A percentile compares a stretch with the other conserved stretches of the same genome.
Evolutionary conservation across 2,797 vertebrate genomes (phyloP).

Genomic region (Schizopygopsis malacanthus): DNA sequence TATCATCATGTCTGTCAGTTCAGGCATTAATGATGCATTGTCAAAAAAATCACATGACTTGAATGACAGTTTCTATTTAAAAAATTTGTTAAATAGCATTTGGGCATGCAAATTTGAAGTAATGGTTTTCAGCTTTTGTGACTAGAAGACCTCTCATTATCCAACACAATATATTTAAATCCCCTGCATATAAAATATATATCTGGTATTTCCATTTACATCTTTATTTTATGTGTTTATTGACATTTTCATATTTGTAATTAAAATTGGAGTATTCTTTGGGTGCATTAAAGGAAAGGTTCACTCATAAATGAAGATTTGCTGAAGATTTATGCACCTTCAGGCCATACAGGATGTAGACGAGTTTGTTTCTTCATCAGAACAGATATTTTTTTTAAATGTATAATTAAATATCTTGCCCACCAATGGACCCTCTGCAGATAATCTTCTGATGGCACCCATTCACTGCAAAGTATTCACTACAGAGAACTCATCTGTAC

Average conservation of each 20-base stretch:
- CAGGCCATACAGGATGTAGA: neutral
- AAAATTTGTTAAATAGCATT: neutral
- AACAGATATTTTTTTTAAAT: neutral
- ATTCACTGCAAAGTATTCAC: neutral
- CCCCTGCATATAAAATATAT: neutral
- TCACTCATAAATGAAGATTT: neutral
- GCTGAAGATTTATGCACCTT: neutral
- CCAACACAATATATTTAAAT: neutral
- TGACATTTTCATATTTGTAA: neutral
- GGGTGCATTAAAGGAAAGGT: neutral
- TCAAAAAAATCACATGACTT: neutral
- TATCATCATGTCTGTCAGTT: slow-evolving; percentile 3
- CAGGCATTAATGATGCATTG: neutral
- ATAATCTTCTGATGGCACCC: neutral
- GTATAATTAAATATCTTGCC: neutral
- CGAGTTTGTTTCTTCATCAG: neutral
- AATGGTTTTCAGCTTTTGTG: neutral
- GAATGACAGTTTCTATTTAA: neutral
- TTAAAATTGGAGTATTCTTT: neutral
- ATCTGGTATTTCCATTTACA: neutral
- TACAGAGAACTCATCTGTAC: no score
- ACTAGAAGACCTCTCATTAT: no score
- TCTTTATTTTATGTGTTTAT: neutral
- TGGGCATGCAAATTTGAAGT: neutral
- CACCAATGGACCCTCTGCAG: neutral